Conservation (phyloP, 2,797 vertebrate species). For the Cossypha dichroa region DNA sequence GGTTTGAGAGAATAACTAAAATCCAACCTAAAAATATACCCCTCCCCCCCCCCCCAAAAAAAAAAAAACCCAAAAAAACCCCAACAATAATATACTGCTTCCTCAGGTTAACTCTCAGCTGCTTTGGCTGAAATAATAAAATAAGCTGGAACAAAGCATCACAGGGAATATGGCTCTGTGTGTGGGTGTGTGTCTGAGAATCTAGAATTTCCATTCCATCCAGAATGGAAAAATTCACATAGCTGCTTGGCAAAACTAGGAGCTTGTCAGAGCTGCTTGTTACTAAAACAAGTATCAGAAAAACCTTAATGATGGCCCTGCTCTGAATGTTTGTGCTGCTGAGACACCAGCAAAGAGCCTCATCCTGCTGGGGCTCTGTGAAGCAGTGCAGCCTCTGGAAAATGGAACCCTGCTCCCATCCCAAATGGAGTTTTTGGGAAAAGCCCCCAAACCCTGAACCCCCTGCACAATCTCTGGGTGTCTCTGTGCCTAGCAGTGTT, state of each 20-base stretch:
- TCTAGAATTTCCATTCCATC: background rate
- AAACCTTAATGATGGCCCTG: background rate
- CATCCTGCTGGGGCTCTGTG: background rate
- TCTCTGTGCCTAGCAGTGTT: background rate
- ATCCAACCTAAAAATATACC: background rate
- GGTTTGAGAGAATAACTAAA: background rate
- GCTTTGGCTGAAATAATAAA: background rate
- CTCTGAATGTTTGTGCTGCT: fast-evolving
- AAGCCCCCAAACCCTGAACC: too few species aligned
- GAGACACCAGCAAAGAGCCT: background rate
- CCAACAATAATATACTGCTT: fast-evolving
- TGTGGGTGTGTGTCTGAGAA: background rate
- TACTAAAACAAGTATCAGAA: background rate
- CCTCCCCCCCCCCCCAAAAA: too few species aligned
- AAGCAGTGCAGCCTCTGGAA: background rate
- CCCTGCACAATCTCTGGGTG: background rate
- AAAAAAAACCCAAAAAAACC: background rate
- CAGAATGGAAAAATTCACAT: background rate
- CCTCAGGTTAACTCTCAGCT: background rate
- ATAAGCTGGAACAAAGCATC: background rate
- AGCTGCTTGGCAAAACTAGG: background rate
- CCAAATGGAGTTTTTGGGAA: background rate
- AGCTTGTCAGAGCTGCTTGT: background rate
- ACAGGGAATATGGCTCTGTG: background rate
- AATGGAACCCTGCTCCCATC: background rate